Conservation (phyloP, 2,797 vertebrate genomes). For the Sternarchorhynchus goeldii region DNA sequence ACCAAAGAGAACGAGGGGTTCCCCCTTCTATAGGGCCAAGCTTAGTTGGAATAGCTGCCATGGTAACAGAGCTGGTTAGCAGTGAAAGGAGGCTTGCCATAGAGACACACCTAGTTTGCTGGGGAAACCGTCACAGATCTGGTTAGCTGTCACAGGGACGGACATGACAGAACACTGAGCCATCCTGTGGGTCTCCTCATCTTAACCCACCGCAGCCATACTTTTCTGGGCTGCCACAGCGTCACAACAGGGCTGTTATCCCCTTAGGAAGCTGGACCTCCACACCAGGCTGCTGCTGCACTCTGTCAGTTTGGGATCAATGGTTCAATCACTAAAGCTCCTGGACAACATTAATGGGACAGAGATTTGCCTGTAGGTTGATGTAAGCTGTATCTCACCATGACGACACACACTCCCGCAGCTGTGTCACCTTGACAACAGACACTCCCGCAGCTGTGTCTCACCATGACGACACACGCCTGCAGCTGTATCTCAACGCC, state of each 20-base stretch:
- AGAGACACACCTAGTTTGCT: too few species aligned
- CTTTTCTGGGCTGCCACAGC: background rate
- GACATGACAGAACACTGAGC: too few species aligned
- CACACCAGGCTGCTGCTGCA: background rate
- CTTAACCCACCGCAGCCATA: too few species aligned
- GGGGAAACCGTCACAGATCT: too few species aligned
- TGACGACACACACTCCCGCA: background rate
- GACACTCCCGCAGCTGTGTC: background rate
- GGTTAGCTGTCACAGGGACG: too few species aligned
- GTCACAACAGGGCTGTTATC: constrained; percentile 4
- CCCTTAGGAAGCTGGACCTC: background rate
- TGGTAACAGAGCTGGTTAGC: too few species aligned
- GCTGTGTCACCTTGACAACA: background rate
- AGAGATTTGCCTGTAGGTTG: background rate
- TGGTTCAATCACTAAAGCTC: background rate
- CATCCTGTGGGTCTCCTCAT: too few species aligned
- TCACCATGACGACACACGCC: too few species aligned
- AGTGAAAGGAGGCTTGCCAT: too few species aligned
- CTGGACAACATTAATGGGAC: background rate
- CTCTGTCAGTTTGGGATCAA: background rate
- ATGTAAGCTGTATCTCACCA: background rate
- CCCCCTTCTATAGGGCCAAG: too few species aligned
- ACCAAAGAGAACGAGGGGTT: too few species aligned
- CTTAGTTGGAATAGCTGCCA: too few species aligned
- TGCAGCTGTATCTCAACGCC: background rate